A percentile compares a stretch with the other conserved stretches of the same genome.
These are phyloP conservation scores for Perizoma affinitatum DNA, from an alignment of 2,888 invertebrate species.

Conservation along the genomic window DNA sequence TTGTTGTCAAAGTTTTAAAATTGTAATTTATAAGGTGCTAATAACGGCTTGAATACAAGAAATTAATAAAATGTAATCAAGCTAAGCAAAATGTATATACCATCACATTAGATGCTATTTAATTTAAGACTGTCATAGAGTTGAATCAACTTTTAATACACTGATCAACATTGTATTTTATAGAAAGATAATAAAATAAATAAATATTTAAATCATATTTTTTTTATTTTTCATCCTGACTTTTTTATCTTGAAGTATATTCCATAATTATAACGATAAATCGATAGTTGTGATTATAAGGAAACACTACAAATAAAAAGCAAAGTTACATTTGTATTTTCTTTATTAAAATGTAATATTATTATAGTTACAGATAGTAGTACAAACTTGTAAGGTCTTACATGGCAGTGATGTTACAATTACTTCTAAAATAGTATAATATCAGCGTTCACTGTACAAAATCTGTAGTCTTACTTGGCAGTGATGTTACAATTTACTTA, in stretches of 20 bases:
- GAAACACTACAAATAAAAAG: constrained; percentile 12
- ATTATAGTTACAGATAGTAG: constrained; percentile 80
- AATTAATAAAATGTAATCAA: constrained; percentile 36
- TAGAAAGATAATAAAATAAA: constrained; percentile 40
- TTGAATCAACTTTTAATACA: constrained; percentile 24
- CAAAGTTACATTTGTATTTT: constrained; percentile 55
- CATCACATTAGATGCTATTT: constrained; percentile 48
- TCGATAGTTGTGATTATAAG: neutral
- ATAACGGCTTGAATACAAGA: constrained; percentile 65
- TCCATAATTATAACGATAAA: constrained; percentile 40
- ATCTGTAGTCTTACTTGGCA: constrained; percentile 79
- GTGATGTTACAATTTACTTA: constrained; percentile 79
- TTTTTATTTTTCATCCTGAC: too few species aligned
- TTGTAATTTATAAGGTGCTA: constrained; percentile 70
- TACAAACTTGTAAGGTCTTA: constrained; percentile 83
- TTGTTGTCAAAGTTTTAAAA: constrained; percentile 40
- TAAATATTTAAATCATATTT: constrained; percentile 43
- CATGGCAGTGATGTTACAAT: constrained; percentile 62
- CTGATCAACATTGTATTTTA: constrained; percentile 34
- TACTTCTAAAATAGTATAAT: constrained; percentile 60
- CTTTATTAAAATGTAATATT: constrained; percentile 80
- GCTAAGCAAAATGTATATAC: constrained; percentile 48
- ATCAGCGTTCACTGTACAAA: constrained; percentile 79
- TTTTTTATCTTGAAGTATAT: constrained; percentile 47
- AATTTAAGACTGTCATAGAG: constrained; percentile 52